Evolutionary conservation across 2,888 invertebrate genomes (phyloP), one percentile per base, ranked within the genome.

Genomic region (Horisme vitalbata): DNA sequence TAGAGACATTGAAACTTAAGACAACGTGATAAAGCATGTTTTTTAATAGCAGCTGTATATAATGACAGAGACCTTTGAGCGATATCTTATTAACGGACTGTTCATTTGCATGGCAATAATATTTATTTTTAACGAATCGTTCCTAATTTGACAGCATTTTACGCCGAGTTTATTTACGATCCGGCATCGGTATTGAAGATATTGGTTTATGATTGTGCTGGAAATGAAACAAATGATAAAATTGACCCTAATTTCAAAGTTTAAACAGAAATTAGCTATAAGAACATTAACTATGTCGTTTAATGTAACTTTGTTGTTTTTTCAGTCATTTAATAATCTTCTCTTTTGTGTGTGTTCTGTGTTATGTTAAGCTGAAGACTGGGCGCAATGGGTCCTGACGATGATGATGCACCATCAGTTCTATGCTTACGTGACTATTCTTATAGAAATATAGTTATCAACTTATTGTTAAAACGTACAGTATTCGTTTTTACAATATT

Each of bases 121-220:
- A 47, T 52, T 51, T 38, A 49, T 50, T 57, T 52, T 35, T 57
- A 55, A 51, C 53, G 53, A 60, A 55, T 53, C 46, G 43, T 36
- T 47, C 41, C 56, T 60, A 57, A 58, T 58, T 60, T 52, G 52
- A 55, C 55, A 51, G 53, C 48, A 44, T 50, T 49, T 49, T 53
- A 53, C 48, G 32, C 43, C 39, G 12, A 23, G 11, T 14, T 41
- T 52, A 45, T 57, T 55, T 57, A 59, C 30, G 45, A 28, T 34
- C 13, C 13, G 15, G 39, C 33, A 41, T 47, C 34, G 31, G 41
- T 45, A 43, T 34, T 27, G 10, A 31, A 43, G 6, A 12, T 30
- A 43, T 37, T 45, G 24, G 28, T 38, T 15, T 43, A 43, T 21
- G 34, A 10, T 41, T 41, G 18, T 23, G 4, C 15, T 43, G 2